Evolutionary conservation across 2,113 vertebrate species (phyloP).

Genomic region (Hypanus sabinus): DNA sequence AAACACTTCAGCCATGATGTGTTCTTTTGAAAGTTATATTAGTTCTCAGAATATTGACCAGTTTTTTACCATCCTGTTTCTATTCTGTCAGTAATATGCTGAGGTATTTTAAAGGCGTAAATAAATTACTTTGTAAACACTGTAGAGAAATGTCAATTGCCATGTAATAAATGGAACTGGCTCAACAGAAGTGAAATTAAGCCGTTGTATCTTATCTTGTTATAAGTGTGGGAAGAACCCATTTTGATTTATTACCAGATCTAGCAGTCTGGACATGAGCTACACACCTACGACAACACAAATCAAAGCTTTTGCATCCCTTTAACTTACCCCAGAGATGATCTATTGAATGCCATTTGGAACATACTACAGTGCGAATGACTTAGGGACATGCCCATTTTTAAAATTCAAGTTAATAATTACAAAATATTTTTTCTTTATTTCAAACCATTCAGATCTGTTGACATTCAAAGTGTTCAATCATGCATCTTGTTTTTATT

Average conservation of each 20-base stretch:
- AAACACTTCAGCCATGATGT: neutral
- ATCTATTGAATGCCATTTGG: slow-evolving; percentile 38
- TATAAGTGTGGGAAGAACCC: slow-evolving; percentile 39
- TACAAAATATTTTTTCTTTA: neutral
- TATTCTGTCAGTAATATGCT: slow-evolving; percentile 19
- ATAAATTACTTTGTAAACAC: neutral
- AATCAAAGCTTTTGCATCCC: slow-evolving; percentile 41
- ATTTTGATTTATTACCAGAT: slow-evolving; percentile 44
- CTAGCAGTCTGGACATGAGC: slow-evolving; percentile 42
- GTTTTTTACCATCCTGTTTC: neutral
- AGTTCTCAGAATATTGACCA: neutral
- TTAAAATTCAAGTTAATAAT: neutral
- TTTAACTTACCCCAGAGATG: slow-evolving; percentile 37
- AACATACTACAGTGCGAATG: neutral
- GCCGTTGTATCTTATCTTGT: neutral
- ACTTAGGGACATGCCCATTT: slow-evolving; percentile 4
- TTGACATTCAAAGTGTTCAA: neutral
- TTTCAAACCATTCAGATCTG: neutral
- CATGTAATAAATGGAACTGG: slow-evolving; percentile 15
- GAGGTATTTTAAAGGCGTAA: neutral
- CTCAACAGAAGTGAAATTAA: neutral
- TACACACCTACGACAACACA: slow-evolving; percentile 42
- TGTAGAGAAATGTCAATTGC: slow-evolving; percentile 9
- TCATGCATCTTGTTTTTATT: neutral
- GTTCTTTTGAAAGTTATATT: neutral